phyloP scores from a whole-genome alignment of 1,140 invertebrate species.

The Gerris buenoi region DNA sequence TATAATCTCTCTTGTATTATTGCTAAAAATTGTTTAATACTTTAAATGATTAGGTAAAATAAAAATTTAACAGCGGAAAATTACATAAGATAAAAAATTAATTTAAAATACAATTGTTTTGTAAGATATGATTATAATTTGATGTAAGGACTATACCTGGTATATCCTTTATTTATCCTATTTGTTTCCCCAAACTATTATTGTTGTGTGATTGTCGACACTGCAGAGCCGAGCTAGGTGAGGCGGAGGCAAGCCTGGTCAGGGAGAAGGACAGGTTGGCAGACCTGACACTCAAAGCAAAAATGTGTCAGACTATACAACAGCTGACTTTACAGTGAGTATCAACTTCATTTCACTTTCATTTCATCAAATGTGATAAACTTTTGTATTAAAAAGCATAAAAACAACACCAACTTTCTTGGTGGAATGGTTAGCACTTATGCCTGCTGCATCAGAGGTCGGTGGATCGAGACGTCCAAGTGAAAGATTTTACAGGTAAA shows the following conservation, averaged over 20 bases:
- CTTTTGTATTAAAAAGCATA: neutral
- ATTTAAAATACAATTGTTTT: too few species aligned
- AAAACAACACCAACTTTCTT: neutral
- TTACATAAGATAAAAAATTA: too few species aligned
- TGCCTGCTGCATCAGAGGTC: neutral
- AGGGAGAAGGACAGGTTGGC: neutral
- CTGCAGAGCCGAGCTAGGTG: neutral
- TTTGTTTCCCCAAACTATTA: too few species aligned
- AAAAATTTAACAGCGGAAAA: too few species aligned
- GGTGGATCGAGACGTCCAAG: too few species aligned
- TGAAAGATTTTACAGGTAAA: neutral
- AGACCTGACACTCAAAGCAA: neutral
- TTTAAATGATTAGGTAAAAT: too few species aligned
- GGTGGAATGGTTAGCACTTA: neutral
- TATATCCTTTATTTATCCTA: too few species aligned
- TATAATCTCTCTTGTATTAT: too few species aligned
- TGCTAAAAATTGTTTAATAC: too few species aligned
- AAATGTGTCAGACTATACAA: neutral
- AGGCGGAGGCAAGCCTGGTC: neutral
- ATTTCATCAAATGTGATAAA: neutral
- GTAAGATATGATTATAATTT: too few species aligned
- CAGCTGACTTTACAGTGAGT: neutral
- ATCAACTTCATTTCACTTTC: neutral
- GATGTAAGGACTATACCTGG: too few species aligned
- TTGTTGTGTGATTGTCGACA: too few species aligned